Base-by-base conservation (phyloP, 2,797 vertebrate species). In the Zalophus californianus region DNA sequence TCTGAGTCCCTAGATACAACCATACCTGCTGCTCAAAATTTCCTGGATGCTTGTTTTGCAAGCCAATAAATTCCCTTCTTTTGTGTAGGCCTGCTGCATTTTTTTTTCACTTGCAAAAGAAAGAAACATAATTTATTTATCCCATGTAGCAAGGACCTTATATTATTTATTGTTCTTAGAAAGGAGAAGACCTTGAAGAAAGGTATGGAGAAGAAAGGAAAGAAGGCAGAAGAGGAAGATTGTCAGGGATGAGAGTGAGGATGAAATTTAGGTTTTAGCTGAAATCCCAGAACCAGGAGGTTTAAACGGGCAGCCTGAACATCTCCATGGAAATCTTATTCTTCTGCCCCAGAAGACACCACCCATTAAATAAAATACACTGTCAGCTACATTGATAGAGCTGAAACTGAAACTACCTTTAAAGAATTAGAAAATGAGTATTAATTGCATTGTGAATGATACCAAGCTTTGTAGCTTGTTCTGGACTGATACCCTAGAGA, bases 381-480 rank as follows among this genome's bases (percentile, higher is more conserved):
- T 29, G 5, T 96, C 86, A 64, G 64, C 92, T 86, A 96, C 29
- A 62, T 29, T 70, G 68, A 44, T 92, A 0, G 5, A 3, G 64
- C 52, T 83, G 66, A 35, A 94, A 73, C 25, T 8, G 10, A 78
- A 79, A 79, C 21, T 32, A 52, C 16, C 29, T 29, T 4, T 78
- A 25, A 50, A 68, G 20, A 21, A 12, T 48, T 86, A 96, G 96
- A 94, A 80, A 91, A 92, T 90, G 15, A 11, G 92, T 93, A 97
- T 98, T 64, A 94, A 93, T 85, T 68, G 90, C 86, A 82, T 94
- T 60, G 82, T 62, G 95, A 97, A 92, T 96, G 96, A 90, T 73
- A 72, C 38, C 96, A 89, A 78, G 85, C 95, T 93, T 89, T 91
- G 70, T 97, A 95, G 89, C 91, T 98, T 70, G 90, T 86, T 58